Evolutionary conservation across 2,888 invertebrate species (phyloP).

Genomic region (Xanthorhoe spadicearia): DNA sequence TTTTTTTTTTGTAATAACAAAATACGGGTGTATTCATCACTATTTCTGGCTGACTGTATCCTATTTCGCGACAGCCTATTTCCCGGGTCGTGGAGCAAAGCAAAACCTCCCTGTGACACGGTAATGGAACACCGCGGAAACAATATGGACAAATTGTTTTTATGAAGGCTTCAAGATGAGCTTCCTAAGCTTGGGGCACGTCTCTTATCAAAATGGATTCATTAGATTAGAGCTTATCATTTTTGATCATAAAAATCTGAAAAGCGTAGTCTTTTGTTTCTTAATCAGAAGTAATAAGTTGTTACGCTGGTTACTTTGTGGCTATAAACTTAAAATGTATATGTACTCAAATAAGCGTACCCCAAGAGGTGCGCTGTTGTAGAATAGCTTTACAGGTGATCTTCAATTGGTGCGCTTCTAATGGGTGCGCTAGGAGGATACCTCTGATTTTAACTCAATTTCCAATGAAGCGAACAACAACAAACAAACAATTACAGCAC

Average conservation of each 20-base stretch:
- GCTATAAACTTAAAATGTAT: too few species aligned
- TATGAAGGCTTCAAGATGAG: neutral
- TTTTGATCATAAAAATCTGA: neutral
- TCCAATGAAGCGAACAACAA: too few species aligned
- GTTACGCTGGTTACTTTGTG: too few species aligned
- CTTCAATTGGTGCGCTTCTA: too few species aligned
- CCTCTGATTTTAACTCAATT: too few species aligned
- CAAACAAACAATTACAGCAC: too few species aligned
- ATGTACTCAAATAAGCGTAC: too few species aligned
- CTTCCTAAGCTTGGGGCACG: neutral
- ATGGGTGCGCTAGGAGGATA: too few species aligned
- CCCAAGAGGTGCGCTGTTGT: too few species aligned
- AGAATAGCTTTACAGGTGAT: too few species aligned
- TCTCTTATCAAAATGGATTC: neutral
- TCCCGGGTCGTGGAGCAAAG: conserved; percentile 30
- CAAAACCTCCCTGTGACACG: conserved; percentile 12
- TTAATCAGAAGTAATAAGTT: too few species aligned
- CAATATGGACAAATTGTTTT: neutral
- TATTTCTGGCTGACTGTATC: conserved; percentile 33
- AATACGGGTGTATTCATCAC: neutral
- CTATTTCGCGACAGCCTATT: conserved; percentile 37
- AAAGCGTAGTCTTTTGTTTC: too few species aligned
- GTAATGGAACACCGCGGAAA: conserved; percentile 16
- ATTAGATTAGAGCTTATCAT: neutral
- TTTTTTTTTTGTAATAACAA: conserved; percentile 18